Conservation (phyloP, 2,797 vertebrate species). For the Clarias fuscus region DNA sequence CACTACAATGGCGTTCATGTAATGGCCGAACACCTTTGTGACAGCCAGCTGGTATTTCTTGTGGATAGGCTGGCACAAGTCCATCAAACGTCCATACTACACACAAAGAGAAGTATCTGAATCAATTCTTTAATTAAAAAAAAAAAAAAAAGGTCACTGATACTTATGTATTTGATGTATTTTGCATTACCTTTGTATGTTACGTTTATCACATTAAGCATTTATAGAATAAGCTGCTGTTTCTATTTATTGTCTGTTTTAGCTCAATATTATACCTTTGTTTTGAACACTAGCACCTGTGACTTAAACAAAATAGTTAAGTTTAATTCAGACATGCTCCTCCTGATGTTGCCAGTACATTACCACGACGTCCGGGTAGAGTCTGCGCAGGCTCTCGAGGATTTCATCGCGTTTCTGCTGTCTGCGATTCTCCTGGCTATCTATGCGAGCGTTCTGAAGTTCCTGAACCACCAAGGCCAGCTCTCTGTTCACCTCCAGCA, state of each 20-base stretch:
- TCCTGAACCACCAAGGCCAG: constrained; percentile 75
- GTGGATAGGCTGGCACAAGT: constrained; percentile 92
- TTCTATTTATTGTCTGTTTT: background rate
- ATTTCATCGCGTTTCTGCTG: constrained; percentile 83
- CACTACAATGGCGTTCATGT: constrained; percentile 88
- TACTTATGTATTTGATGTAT: background rate
- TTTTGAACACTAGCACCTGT: background rate
- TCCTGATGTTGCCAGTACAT: background rate
- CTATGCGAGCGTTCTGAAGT: constrained; percentile 81
- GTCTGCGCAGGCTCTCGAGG: constrained; percentile 80
- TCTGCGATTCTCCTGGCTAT: constrained; percentile 81
- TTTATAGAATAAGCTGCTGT: background rate
- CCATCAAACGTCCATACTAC: constrained; percentile 88
- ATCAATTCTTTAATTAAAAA: background rate
- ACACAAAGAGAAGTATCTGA: constrained; percentile 3
- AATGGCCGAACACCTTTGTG: constrained; percentile 87
- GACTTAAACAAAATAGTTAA: background rate
- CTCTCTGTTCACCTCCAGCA: constrained; percentile 80
- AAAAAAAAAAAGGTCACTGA: background rate
- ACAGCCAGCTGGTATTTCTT: constrained; percentile 94
- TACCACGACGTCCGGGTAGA: constrained; percentile 89
- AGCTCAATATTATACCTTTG: background rate
- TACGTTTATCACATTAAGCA: background rate
- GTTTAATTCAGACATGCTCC: background rate
- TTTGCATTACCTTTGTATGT: background rate